A percentile compares a stretch with the other conserved stretches of the same genome.
Conservation (phyloP, 2,797 vertebrate genomes). For the Sebastes vulpes region DNA sequence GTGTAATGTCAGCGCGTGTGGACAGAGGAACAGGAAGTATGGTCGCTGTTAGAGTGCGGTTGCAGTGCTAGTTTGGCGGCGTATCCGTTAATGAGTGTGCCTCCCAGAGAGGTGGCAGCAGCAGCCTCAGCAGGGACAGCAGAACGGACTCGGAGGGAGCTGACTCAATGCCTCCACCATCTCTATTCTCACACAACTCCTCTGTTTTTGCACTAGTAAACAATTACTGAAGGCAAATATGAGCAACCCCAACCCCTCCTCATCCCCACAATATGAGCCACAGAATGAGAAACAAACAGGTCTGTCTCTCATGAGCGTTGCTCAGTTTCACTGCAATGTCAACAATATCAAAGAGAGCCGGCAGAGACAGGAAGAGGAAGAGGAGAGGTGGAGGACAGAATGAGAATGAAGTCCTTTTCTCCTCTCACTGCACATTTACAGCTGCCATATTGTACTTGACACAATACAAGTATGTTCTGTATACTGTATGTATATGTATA, state of each 20-base stretch:
- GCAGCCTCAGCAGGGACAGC: constrained; percentile 41
- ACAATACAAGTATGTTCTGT: not conserved
- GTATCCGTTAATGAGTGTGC: not conserved
- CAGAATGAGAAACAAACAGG: constrained; percentile 51
- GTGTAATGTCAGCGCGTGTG: not conserved
- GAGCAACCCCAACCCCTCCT: not conserved
- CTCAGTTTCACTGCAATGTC: constrained; percentile 39
- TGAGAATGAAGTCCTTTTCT: not conserved
- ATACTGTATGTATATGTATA: no score
- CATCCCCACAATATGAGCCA: constrained; percentile 9
- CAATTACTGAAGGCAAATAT: constrained; percentile 58
- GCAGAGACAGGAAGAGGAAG: not conserved
- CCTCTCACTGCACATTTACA: constrained; percentile 12
- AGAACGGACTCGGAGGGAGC: constrained; percentile 21
- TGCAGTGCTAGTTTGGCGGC: not conserved
- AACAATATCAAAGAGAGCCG: constrained; percentile 45
- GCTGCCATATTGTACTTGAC: constrained; percentile 7
- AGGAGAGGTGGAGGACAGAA: constrained; percentile 2
- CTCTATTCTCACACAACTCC: constrained; percentile 37
- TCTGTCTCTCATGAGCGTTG: constrained; percentile 52
- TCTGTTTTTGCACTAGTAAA: constrained; percentile 57
- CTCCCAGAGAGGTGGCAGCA: not conserved
- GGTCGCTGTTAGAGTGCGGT: not conserved
- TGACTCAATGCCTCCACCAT: constrained; percentile 51
- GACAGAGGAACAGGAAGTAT: not conserved